phyloP scores from a whole-genome alignment of 2,888 invertebrate genomes.

The Unio pictorum region DNA sequence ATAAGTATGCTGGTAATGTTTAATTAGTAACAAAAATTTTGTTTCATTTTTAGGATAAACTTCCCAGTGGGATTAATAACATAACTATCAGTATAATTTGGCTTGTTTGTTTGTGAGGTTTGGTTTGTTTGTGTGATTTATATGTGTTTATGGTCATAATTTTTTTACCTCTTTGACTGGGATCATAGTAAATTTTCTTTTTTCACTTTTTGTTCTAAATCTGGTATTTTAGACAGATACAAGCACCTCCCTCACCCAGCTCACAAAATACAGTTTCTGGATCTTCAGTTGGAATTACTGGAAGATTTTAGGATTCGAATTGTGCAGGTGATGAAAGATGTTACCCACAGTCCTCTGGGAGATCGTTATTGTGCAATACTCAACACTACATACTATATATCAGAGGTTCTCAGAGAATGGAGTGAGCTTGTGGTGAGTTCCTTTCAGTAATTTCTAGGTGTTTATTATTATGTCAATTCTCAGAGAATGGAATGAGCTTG shows the following conservation, averaged over 20 bases:
- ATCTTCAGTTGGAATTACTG: constrained; percentile 89
- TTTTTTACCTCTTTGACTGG: no score
- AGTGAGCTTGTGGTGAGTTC: constrained; percentile 78
- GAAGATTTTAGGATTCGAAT: constrained; percentile 92
- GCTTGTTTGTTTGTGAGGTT: no score
- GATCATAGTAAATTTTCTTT: no score
- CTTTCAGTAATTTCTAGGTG: no score
- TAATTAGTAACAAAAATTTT: background rate
- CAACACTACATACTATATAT: constrained; percentile 83
- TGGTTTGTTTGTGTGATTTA: no score
- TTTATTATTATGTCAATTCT: no score
- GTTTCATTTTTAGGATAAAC: background rate
- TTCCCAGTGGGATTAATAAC: background rate
- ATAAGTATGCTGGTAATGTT: constrained; percentile 1
- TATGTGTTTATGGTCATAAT: no score
- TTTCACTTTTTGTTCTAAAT: background rate
- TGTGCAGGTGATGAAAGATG: constrained; percentile 82
- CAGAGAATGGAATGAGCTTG: no score
- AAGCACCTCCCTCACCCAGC: constrained; percentile 83
- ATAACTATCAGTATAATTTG: no score
- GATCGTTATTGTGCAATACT: constrained; percentile 79
- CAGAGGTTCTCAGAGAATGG: constrained; percentile 83
- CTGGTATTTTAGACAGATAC: constrained; percentile 79
- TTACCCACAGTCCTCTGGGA: constrained; percentile 73
- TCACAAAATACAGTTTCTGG: constrained; percentile 81